phyloP scores from a whole-genome alignment of 2,113 vertebrate species.

The Taxidea taxus region DNA sequence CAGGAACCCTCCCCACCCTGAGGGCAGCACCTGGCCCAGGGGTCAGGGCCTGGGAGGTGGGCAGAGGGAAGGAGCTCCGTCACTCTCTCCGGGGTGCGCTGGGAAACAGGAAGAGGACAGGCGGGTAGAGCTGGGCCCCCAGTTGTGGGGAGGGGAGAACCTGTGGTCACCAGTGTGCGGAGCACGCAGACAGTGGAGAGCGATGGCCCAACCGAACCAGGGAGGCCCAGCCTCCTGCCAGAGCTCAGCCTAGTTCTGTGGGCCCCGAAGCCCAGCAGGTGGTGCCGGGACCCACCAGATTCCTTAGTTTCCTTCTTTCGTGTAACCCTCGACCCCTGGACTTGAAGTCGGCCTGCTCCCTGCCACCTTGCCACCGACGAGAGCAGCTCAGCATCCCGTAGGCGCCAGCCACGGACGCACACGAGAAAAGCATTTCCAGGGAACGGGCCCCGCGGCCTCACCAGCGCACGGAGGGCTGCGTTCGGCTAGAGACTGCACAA shows the following conservation, averaged over 20 bases:
- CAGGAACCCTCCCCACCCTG: background rate
- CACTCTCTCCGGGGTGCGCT: background rate
- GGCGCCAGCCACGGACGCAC: fast-evolving
- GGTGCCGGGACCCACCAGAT: background rate
- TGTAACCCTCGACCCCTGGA: background rate
- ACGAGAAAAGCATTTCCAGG: background rate
- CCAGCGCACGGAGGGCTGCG: background rate
- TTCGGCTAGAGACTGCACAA: background rate
- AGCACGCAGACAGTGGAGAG: background rate
- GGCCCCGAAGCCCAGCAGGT: background rate
- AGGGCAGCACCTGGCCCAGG: background rate
- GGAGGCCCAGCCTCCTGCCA: background rate
- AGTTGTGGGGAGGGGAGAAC: background rate
- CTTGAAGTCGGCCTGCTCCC: background rate
- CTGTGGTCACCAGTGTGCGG: background rate
- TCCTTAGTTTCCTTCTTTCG: background rate
- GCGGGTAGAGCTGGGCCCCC: background rate
- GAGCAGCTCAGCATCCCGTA: fast-evolving
- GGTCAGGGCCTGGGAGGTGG: background rate
- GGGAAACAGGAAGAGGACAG: background rate
- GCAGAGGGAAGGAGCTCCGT: background rate
- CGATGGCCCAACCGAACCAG: fast-evolving
- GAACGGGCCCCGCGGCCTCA: fast-evolving
- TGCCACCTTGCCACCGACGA: background rate
- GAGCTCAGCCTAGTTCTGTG: background rate